Conservation (phyloP, 2,797 vertebrate genomes). For the Notamacropus eugenii region DNA sequence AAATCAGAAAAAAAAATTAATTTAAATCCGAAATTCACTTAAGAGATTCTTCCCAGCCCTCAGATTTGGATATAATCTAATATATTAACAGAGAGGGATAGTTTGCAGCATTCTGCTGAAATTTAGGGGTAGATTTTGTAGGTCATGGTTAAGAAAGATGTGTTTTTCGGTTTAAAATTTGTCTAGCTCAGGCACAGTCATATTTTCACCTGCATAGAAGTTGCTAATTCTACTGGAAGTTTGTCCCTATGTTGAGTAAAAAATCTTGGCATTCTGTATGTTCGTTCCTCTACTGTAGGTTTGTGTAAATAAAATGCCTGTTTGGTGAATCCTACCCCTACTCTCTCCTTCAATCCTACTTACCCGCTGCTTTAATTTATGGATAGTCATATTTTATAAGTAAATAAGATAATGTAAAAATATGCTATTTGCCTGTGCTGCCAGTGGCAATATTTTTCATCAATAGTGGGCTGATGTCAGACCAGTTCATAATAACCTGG, state of each 20-base stretch:
- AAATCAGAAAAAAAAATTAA: not conserved
- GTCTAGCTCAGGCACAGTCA: not conserved
- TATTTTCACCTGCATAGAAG: not conserved
- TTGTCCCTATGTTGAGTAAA: not conserved
- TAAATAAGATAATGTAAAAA: not conserved
- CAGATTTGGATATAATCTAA: not conserved
- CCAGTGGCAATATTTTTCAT: not conserved
- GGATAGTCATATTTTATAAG: not conserved
- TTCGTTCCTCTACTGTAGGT: not conserved
- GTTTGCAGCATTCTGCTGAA: not conserved
- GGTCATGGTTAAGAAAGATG: not conserved
- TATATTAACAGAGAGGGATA: not conserved
- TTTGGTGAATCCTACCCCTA: not conserved
- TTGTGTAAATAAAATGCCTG: not conserved
- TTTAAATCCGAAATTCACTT: not conserved
- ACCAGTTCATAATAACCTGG: not conserved
- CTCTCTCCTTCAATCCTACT: not conserved
- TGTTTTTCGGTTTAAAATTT: not conserved
- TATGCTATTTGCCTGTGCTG: not conserved
- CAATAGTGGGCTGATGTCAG: not conserved
- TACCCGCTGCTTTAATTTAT: not conserved
- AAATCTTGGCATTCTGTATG: not conserved
- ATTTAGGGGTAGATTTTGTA: not conserved
- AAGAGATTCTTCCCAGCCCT: not conserved
- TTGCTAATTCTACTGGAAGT: not conserved